phyloP scores from a whole-genome alignment of 2,113 vertebrate genomes.

The Indicator indicator region DNA sequence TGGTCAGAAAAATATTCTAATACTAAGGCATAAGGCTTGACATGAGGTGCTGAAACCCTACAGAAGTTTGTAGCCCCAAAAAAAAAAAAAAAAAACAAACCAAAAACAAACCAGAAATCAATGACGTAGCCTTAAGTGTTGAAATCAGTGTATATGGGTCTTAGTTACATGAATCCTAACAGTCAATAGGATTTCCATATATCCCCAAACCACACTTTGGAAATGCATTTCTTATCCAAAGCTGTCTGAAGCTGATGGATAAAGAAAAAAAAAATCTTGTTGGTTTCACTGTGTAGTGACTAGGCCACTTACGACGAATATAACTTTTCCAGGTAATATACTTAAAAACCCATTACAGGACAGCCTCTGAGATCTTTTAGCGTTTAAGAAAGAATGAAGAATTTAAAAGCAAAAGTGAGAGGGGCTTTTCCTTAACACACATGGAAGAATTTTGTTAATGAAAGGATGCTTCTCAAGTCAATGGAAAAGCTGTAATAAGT shows the following conservation, averaged over 20 bases:
- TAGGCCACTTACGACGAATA: fast-evolving
- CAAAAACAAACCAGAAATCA: not conserved
- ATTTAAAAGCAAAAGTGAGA: not conserved
- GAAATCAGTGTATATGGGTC: not conserved
- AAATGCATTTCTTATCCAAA: not conserved
- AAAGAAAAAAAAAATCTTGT: not conserved
- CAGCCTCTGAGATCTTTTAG: not conserved
- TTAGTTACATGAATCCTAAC: not conserved
- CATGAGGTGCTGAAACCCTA: not conserved
- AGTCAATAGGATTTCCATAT: slow-evolving; percentile 14
- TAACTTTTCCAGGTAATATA: not conserved
- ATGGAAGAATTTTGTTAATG: not conserved
- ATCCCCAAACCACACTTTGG: not conserved
- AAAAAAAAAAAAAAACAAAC: not conserved
- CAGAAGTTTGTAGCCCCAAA: not conserved
- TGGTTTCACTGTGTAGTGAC: not conserved
- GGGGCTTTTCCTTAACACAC: not conserved
- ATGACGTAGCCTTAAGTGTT: not conserved
- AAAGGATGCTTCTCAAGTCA: not conserved
- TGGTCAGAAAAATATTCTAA: slow-evolving; percentile 38
- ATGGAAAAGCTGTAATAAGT: fast-evolving
- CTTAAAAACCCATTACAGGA: not conserved
- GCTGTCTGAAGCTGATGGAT: not conserved
- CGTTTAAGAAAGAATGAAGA: not conserved
- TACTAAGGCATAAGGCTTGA: not conserved